Evolutionary conservation across 2,797 vertebrate genomes (phyloP).

Genomic region (Danio aesculapii): DNA sequence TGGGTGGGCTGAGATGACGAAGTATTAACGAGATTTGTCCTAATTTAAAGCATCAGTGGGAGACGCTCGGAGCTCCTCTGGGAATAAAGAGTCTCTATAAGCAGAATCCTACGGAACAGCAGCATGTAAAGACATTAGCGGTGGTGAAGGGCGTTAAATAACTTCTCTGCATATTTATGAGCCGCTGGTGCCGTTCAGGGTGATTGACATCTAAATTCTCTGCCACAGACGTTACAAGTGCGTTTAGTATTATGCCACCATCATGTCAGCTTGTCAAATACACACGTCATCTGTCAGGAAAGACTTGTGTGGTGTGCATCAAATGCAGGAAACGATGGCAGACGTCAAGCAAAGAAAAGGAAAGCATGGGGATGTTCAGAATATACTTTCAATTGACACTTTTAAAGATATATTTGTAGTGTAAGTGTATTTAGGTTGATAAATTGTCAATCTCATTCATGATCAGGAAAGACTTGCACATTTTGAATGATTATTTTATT

Average conservation of each 20-base stretch:
- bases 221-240: constrained; percentile 5
- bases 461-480: too few relatives aligned
- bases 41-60: constrained; percentile 31
- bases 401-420: too few relatives aligned
- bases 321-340: not conserved
- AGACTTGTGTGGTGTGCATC: constrained; percentile 5
- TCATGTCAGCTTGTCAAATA: constrained; percentile 23
- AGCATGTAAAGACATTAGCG: constrained; percentile 19
- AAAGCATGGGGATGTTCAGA: not conserved
- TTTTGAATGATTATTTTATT: too few relatives aligned
- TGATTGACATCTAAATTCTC: constrained; percentile 26
- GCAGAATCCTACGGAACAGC: not conserved
- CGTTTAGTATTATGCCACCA: not conserved
- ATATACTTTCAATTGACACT: not conserved
- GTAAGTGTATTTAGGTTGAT: too few relatives aligned
- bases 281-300: not conserved
- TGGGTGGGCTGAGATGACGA: constrained; percentile 38
- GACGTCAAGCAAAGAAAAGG: not conserved
- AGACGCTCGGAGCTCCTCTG: constrained; percentile 14
- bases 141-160: constrained; percentile 24
- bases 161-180: constrained; percentile 27
- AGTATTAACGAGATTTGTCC: constrained; percentile 35
- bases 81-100: constrained; percentile 18
- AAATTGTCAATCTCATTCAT: too few relatives aligned
- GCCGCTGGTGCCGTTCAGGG: not conserved